phyloP scores from a whole-genome alignment of 2,797 vertebrate species.

The Chaenodraco wilsoni region DNA sequence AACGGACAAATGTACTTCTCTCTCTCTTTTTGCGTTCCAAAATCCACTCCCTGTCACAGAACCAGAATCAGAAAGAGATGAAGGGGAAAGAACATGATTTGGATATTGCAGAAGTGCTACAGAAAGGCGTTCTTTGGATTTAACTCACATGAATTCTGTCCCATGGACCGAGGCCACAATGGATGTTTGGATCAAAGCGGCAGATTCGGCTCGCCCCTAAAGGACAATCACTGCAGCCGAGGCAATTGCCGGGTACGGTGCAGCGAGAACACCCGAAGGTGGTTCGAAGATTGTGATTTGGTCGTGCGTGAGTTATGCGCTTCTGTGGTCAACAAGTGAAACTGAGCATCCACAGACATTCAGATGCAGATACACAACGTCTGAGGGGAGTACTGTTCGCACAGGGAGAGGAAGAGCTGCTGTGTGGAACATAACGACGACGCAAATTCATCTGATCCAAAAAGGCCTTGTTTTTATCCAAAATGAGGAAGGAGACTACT shows the following conservation, averaged over 20 bases:
- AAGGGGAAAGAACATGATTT: slow-evolving; percentile 32
- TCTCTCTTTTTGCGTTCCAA: slow-evolving; percentile 1
- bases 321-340: slow-evolving; percentile 54
- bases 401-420: slow-evolving; percentile 28
- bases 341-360: slow-evolving; percentile 48
- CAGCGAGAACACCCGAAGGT: slow-evolving; percentile 49
- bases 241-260: slow-evolving; percentile 62
- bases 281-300: slow-evolving; percentile 54
- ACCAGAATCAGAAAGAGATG: slow-evolving; percentile 36
- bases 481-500: background rate
- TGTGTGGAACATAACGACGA: slow-evolving; percentile 3
- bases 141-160: slow-evolving; percentile 23
- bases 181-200: slow-evolving; percentile 38
- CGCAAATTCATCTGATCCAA: background rate
- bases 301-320: slow-evolving; percentile 53
- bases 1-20: slow-evolving; percentile 36
- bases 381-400: slow-evolving; percentile 24
- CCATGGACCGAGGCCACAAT: slow-evolving; percentile 24
- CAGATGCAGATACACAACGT: slow-evolving; percentile 24
- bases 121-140: slow-evolving; percentile 42
- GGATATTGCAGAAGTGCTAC: slow-evolving; percentile 28
- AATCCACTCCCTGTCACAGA: slow-evolving; percentile 10
- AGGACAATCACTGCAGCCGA: slow-evolving; percentile 34
- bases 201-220: background rate
- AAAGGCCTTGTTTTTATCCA: background rate